Percentiles rank a stretch among this genome's conserved stretches.
Conservation (phyloP, 2,888 invertebrate species). For the Opisthograptis luteolata region DNA sequence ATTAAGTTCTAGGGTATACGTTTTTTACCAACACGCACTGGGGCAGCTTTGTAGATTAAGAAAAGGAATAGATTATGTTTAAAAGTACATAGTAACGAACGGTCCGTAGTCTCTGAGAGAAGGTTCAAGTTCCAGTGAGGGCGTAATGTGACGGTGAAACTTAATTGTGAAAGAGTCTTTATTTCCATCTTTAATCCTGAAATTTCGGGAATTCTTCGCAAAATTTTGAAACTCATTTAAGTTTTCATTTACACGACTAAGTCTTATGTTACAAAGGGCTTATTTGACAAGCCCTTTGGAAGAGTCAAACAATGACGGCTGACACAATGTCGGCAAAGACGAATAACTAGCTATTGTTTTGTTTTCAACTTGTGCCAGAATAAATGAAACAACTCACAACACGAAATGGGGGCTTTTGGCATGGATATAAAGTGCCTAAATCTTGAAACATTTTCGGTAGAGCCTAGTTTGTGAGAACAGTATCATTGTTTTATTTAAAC, state of each 20-base stretch:
- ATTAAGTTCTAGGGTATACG: too few relatives aligned
- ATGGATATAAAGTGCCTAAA: constrained; percentile 26
- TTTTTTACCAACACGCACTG: too few relatives aligned
- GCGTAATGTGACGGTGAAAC: too few relatives aligned
- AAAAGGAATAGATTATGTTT: too few relatives aligned
- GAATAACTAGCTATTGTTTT: constrained; percentile 60
- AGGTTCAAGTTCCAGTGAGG: too few relatives aligned
- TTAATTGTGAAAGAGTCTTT: too few relatives aligned
- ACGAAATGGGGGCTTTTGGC: constrained; percentile 40
- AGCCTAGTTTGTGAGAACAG: background rate
- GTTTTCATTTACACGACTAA: constrained; percentile 62
- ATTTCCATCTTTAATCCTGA: too few relatives aligned
- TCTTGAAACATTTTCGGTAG: constrained; percentile 11
- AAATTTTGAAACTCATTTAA: constrained; percentile 62
- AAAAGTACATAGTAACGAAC: too few relatives aligned
- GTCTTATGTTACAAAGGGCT: constrained; percentile 66
- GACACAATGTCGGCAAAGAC: constrained; percentile 52
- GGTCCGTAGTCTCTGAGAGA: too few relatives aligned
- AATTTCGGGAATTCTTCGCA: constrained; percentile 34
- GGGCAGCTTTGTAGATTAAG: too few relatives aligned
- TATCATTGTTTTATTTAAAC: too few relatives aligned
- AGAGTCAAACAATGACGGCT: constrained; percentile 48
- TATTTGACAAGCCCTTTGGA: constrained; percentile 56
- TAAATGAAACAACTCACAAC: constrained; percentile 46
- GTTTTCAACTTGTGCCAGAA: constrained; percentile 52